phyloP scores from a whole-genome alignment of 2,888 invertebrate species.

The Muscina levida region DNA sequence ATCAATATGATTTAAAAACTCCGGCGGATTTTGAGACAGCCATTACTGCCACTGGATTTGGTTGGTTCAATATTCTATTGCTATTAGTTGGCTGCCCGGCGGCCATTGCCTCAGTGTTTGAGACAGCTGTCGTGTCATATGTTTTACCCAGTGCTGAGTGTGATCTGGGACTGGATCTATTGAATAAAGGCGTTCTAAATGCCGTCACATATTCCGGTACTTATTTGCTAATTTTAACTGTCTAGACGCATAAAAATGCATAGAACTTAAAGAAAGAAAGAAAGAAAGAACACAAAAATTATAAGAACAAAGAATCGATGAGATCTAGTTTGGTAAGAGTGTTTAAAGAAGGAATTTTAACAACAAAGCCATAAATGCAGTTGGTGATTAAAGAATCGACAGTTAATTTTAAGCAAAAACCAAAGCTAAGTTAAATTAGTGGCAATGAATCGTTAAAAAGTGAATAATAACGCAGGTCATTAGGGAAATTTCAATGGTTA shows the following conservation, averaged over 20 bases:
- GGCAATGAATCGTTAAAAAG: too few species aligned
- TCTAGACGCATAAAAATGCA: not conserved
- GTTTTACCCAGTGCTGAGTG: slow-evolving; percentile 88
- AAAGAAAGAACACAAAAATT: slow-evolving; percentile 7
- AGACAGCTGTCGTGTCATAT: slow-evolving; percentile 87
- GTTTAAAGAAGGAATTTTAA: too few species aligned
- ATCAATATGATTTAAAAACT: slow-evolving; percentile 19
- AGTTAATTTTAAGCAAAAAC: too few species aligned
- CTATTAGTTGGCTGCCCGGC: slow-evolving; percentile 84
- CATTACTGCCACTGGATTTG: slow-evolving; percentile 85
- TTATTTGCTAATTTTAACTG: not conserved
- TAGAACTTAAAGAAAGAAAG: too few species aligned
- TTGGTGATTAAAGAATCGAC: too few species aligned
- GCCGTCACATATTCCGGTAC: slow-evolving; percentile 87
- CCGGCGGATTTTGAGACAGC: slow-evolving; percentile 86
- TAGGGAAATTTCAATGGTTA: too few species aligned
- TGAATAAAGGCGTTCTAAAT: slow-evolving; percentile 87
- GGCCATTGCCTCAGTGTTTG: slow-evolving; percentile 85
- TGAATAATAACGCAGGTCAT: too few species aligned
- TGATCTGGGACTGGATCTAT: slow-evolving; percentile 84
- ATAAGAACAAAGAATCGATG: too few species aligned
- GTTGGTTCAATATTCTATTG: slow-evolving; percentile 85
- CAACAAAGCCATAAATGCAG: too few species aligned
- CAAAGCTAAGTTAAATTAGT: too few species aligned
- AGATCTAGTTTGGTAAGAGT: too few species aligned